These are phyloP conservation scores for Hydrozoanthus gracilis DNA, from an alignment of 92 coral and sea anemone genomes.

Conservation along the genomic window DNA sequence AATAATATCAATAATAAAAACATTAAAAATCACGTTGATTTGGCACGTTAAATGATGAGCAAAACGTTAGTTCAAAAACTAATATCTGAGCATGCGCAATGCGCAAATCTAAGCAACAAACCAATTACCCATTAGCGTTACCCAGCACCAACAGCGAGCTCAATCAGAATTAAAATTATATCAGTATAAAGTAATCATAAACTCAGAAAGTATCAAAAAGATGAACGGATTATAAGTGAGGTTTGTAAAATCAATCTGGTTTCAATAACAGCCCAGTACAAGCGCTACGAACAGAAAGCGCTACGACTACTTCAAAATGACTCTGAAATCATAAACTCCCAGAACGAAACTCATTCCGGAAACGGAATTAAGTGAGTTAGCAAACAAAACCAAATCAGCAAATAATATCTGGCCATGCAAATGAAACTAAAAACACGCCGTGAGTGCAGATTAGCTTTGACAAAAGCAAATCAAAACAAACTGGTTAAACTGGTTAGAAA, in stretches of 20 bases:
- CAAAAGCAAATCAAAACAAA: background rate
- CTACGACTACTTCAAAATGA: background rate
- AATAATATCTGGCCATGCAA: background rate
- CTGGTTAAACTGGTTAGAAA: background rate
- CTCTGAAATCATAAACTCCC: background rate
- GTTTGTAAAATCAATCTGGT: background rate
- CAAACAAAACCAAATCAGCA: slow-evolving; percentile 14
- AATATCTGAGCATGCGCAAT: background rate
- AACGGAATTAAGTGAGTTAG: background rate
- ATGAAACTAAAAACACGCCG: background rate
- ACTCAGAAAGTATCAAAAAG: background rate
- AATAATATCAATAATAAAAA: background rate
- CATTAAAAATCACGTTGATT: background rate
- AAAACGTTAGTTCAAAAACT: background rate
- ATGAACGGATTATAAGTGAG: background rate
- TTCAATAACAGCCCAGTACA: background rate
- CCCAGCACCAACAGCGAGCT: slow-evolving; percentile 4
- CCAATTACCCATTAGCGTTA: background rate
- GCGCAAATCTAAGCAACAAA: too few relatives aligned
- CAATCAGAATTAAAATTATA: background rate
- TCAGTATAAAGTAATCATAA: background rate
- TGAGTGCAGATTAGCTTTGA: background rate
- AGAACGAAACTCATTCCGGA: background rate
- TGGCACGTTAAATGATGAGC: background rate
- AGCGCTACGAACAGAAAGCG: background rate